A percentile compares a stretch with the other conserved stretches of the same genome.
Conservation (phyloP, 2,888 invertebrate genomes). For the Diloba caeruleocephala region DNA sequence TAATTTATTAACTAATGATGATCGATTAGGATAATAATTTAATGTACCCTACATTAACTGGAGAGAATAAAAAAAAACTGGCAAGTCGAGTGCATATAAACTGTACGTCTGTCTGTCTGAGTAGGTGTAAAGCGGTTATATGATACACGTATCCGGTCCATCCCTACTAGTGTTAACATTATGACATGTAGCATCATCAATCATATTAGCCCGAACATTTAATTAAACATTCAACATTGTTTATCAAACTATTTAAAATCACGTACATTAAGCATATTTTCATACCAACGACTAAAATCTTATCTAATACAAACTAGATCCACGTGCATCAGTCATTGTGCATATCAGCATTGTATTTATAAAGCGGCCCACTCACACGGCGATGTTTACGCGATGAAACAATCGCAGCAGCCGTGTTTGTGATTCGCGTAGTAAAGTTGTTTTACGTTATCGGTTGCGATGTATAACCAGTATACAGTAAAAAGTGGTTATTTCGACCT, state of each 20-base stretch:
- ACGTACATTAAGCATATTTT: not conserved
- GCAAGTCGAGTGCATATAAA: too few species aligned
- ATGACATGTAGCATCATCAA: too few species aligned
- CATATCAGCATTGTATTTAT: slow-evolving; percentile 33
- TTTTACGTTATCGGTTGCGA: slow-evolving; percentile 11
- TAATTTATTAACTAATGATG: too few species aligned
- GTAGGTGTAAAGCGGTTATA: too few species aligned
- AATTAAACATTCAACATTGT: not conserved
- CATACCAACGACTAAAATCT: not conserved
- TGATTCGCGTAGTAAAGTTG: slow-evolving; percentile 18
- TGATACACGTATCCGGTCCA: too few species aligned
- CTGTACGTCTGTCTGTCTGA: too few species aligned
- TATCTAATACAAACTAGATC: not conserved
- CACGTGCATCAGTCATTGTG: slow-evolving; percentile 13
- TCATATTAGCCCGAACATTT: too few species aligned
- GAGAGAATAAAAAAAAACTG: too few species aligned
- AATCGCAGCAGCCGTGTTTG: slow-evolving; percentile 38
- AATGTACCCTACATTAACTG: too few species aligned
- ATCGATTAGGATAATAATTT: too few species aligned
- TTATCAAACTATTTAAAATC: not conserved
- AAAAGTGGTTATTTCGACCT: too few species aligned
- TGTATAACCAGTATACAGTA: slow-evolving; percentile 18
- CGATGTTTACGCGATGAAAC: slow-evolving; percentile 36
- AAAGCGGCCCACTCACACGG: slow-evolving; percentile 32
- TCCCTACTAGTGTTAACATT: too few species aligned